Evolutionary conservation across 2,888 invertebrate genomes (phyloP).

Genomic region (Dorcus hopei): DNA sequence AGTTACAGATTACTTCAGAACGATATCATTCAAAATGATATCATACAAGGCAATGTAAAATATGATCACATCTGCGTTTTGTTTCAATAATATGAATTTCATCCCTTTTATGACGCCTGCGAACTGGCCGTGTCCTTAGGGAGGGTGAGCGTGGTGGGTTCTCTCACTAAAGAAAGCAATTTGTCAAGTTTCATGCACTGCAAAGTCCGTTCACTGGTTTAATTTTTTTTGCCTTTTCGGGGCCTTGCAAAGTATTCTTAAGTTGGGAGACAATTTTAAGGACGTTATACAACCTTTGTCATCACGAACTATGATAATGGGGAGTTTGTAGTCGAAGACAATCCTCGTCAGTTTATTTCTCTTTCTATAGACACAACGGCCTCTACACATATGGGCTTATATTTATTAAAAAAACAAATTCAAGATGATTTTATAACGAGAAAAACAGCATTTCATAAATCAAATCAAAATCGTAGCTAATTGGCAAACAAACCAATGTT

Average conservation of each 20-base stretch:
- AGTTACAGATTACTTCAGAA: no score
- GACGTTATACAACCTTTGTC: conserved; percentile 84
- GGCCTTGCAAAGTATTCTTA: conserved; percentile 80
- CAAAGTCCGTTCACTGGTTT: conserved; percentile 63
- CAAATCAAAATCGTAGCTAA: no score
- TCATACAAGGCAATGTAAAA: no score
- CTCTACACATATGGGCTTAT: conserved; percentile 85
- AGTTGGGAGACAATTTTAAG: conserved; percentile 89
- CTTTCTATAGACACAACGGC: conserved; percentile 81
- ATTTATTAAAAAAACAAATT: conserved; percentile 67
- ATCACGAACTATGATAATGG: conserved; percentile 85
- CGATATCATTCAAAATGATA: no score
- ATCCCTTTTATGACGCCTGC: conserved; percentile 12
- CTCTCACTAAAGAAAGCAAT: conserved; percentile 78
- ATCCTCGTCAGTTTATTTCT: conserved; percentile 79
- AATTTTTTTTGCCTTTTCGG: conserved; percentile 74
- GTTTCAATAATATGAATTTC: background rate
- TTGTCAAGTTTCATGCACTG: conserved; percentile 81
- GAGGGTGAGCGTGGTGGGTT: conserved; percentile 55
- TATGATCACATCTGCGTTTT: conserved; percentile 8
- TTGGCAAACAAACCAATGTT: no score
- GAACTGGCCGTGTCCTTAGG: conserved; percentile 48
- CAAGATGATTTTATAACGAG: no score
- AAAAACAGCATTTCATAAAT: no score
- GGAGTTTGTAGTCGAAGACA: conserved; percentile 73